Evolutionary conservation across 2,797 vertebrate species (phyloP).

Genomic region (Phoebastria nigripes): DNA sequence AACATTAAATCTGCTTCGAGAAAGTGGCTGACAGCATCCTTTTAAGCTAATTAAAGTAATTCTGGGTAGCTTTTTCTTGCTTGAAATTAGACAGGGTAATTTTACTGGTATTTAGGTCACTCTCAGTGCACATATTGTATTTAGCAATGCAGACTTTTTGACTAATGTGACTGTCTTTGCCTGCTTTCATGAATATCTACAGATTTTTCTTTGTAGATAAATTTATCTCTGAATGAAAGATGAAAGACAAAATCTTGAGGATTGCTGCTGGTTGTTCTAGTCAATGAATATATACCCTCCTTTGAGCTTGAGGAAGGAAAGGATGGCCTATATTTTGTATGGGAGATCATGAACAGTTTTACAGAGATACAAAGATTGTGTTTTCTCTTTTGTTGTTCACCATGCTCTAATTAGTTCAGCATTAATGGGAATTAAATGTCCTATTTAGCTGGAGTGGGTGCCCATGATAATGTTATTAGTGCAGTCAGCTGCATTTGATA

Average conservation of each 20-base stretch:
- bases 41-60: constrained; percentile 59
- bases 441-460: constrained; percentile 20
- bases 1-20: background rate
- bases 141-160: constrained; percentile 26
- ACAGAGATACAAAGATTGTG: background rate
- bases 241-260: constrained; percentile 9
- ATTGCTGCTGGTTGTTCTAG: background rate
- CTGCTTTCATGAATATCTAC: background rate
- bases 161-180: background rate
- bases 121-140: background rate
- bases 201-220: constrained; percentile 37
- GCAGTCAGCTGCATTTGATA: background rate
- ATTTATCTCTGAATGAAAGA: background rate
- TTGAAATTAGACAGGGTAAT: constrained; percentile 49
- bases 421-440: constrained; percentile 49
- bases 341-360: background rate
- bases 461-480: background rate
- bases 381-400: background rate
- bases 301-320: background rate
- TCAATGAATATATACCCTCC: background rate
- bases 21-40: constrained; percentile 12
- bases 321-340: background rate
- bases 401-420: constrained; percentile 32
- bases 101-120: constrained; percentile 54
- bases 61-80: constrained; percentile 26